Percentiles rank a stretch among this genome's conserved stretches.
These are phyloP conservation scores for Hystrix brachyura DNA, from an alignment of 2,113 vertebrate genomes.

Conservation along the genomic window DNA sequence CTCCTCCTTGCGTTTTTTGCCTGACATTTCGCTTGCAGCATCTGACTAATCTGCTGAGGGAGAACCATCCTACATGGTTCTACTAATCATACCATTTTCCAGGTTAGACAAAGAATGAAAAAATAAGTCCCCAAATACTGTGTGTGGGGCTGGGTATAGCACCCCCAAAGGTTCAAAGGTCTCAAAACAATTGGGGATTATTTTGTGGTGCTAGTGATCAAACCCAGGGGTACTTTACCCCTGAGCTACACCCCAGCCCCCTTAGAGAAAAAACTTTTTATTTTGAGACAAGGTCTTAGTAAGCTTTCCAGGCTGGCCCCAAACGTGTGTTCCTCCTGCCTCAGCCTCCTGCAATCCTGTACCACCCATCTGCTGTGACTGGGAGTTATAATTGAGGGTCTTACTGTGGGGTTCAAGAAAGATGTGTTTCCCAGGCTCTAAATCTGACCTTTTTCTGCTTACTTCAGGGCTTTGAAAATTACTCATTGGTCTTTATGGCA, in stretches of 20 bases:
- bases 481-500: not conserved
- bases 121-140: not conserved
- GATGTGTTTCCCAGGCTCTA: not conserved
- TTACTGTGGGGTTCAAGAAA: constrained; percentile 6
- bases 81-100: not conserved
- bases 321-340: not conserved
- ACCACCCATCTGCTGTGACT: not conserved
- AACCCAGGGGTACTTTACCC: not conserved
- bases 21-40: not conserved
- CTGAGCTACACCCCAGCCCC: not conserved
- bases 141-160: not conserved
- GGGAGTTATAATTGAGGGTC: not conserved
- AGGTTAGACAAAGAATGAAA: not conserved
- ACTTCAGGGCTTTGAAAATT: not conserved
- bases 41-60: constrained; percentile 48
- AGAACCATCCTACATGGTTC: not conserved
- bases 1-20: not conserved
- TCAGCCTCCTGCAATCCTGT: not conserved
- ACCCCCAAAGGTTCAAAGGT: not conserved
- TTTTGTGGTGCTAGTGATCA: not conserved
- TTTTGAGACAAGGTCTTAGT: not conserved
- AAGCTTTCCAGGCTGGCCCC: not conserved
- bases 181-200: not conserved
- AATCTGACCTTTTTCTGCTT: not conserved
- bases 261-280: not conserved